Conservation (phyloP, 2,113 vertebrate species). For the Notothenia rossii region DNA sequence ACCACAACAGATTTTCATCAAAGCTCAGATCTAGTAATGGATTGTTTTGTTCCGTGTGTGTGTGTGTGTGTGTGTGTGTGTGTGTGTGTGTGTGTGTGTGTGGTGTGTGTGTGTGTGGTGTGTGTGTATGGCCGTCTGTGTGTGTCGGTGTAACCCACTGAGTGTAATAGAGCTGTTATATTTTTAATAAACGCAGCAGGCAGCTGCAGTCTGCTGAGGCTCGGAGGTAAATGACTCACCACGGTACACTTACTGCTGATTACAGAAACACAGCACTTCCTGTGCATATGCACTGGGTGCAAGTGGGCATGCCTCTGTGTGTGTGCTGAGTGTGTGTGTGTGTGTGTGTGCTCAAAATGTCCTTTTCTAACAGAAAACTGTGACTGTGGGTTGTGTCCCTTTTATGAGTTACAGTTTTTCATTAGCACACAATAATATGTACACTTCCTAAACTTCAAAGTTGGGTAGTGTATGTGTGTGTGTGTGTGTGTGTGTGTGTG, state of each 20-base stretch:
- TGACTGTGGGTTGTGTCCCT: constrained; percentile 19
- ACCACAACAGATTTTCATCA: constrained; percentile 15
- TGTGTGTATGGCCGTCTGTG: background rate
- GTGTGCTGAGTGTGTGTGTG: constrained; percentile 9
- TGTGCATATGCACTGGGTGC: constrained; percentile 44
- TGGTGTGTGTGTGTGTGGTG: background rate
- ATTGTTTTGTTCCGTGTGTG: constrained; percentile 25
- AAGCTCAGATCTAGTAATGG: background rate
- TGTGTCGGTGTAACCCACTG: constrained; percentile 70
- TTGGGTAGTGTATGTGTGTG: constrained; percentile 18
- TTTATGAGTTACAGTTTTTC: constrained; percentile 70
- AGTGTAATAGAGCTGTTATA: constrained; percentile 78
- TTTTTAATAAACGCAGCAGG: constrained; percentile 84
- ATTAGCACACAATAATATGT: constrained; percentile 51
- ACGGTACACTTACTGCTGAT: constrained; percentile 76
- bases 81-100: constrained; percentile 7
- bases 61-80: background rate
- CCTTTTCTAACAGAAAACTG: constrained; percentile 28
- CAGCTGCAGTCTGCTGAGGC: constrained; percentile 70
- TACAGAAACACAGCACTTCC: constrained; percentile 63
- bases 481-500: constrained; percentile 17
- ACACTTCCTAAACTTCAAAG: constrained; percentile 42
- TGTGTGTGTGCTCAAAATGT: constrained; percentile 11
- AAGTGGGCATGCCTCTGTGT: background rate
- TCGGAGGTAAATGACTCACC: constrained; percentile 72